Evolutionary conservation across 2,888 invertebrate genomes (phyloP), one percentile per base, ranked within the genome.

Genomic region (Lasioglossum zephyrum): DNA sequence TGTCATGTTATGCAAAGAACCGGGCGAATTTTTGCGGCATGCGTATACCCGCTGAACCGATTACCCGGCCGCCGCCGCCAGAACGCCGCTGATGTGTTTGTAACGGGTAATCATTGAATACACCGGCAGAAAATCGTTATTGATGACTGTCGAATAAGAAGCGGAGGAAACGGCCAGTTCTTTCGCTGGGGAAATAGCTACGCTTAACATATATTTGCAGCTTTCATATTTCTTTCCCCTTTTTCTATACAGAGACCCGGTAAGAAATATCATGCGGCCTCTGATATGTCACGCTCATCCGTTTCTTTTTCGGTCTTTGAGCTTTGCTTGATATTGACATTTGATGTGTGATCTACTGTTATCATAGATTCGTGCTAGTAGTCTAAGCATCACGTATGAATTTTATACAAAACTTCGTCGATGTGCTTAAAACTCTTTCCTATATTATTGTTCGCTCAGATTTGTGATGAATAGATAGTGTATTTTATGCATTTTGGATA

Each of bases 1-100:
- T 91, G 92, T 93, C 93, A 90, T 88, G 91, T 93, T 92, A 93
- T 92, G 91, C 91, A 90, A 93, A 92, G 89, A 82, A 91, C 89
- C 89, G 73, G 8, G 69, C 63, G 85, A 87, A 91, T 90, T 91
- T 91, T 91, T 91, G 86, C 89, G 83, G 81, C 78, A 77, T 84
- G 85, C 84, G 84, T 82, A 84, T 82, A 84, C 81, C 78, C 80
- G 80, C 31, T 74, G 80, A 80, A 86, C 77, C 89, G 87, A 78
- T 84, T 77, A 77, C 82, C 74, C 39, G 6, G 63, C 63, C 63
- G 63, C 63, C 57, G 57, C 57, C 57, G 31, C 66, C 70, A 39
- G 70, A 70, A 41, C 70, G 70, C 70, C 13, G 70, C 66, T 53
- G 76, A 72, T 81, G 70, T 47, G 73, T 77, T 75, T 70, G 85